Percentiles rank a stretch among this genome's conserved stretches.
phyloP scores from a whole-genome alignment of 2,797 vertebrate genomes.

The Macropus fuliginosus region DNA sequence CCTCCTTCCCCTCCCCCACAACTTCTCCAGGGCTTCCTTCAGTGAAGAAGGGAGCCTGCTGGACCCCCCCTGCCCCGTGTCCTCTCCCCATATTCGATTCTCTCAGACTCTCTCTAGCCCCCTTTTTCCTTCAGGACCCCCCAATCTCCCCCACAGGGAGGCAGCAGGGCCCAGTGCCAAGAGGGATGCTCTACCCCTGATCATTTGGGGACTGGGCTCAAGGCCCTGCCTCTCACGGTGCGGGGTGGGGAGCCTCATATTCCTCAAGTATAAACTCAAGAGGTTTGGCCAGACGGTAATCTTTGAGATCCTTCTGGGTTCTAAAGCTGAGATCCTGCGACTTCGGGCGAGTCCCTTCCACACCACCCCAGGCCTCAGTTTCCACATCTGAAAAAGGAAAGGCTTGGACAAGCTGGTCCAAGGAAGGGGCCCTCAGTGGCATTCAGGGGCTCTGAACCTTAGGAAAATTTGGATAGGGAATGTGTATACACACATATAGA shows the following conservation, averaged over 20 bases:
- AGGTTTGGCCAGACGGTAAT: background rate
- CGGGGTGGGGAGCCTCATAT: background rate
- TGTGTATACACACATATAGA: too few species aligned
- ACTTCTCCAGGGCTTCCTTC: background rate
- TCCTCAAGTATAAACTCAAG: background rate
- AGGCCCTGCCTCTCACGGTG: background rate
- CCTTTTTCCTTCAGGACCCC: background rate
- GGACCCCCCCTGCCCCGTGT: background rate
- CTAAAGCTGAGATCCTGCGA: background rate
- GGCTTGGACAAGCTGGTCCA: background rate
- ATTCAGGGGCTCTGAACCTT: background rate
- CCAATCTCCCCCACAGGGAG: too few species aligned
- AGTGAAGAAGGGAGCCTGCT: background rate
- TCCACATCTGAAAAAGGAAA: background rate
- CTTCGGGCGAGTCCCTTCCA: accelerated
- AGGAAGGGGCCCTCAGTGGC: background rate
- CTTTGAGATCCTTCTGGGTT: background rate
- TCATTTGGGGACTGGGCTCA: background rate
- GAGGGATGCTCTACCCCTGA: background rate
- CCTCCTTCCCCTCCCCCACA: too few species aligned
- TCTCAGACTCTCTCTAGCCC: background rate
- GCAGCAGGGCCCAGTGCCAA: background rate
- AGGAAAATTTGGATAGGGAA: background rate
- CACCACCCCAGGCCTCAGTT: background rate
- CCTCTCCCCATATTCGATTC: background rate